Evolutionary conservation across 2,797 vertebrate species (phyloP), one percentile per base, ranked within the genome.

Genomic region (Garrulus glandarius): DNA sequence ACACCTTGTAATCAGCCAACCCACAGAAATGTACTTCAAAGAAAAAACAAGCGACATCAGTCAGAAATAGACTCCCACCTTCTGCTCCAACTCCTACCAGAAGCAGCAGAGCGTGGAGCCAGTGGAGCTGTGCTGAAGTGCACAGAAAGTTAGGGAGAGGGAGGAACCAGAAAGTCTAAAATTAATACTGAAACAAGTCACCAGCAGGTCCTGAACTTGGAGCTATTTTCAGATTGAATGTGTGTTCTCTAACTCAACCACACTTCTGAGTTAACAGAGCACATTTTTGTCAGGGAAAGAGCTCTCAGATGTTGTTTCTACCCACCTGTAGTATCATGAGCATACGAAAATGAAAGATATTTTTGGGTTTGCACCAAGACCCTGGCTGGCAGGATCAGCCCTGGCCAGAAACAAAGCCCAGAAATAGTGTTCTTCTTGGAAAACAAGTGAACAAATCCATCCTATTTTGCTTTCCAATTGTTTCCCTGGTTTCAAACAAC

Each of bases 61-160:
- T 92, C 93, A 44, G 95, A 96, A 96, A 96, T 96, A 95, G 89
- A 92, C 94, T 96, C 95, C 95, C 96, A 93, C 94, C 89, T 96
- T 94, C 79, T 94, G 89, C 84, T 94, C 88, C 34, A 37, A 83
- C 95, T 92, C 93, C 96, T 67, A 82, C 94, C 37, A 77, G 95
- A 92, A 84, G 70, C 65, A 78, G 55, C 84, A 80, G 77, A 87
- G 63, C 11, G 7, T 36, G 6, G 41, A 87, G 82, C 52, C 87
- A 39, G 65, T 78, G 85, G 37, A 89, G 90, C 65, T 85, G 34
- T 55, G 84, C 69, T 96, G 82, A 90, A 95, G 93, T 47, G 37
- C 65, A 60, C 74, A 41, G 81, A 91, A 61, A 92, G 80, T 85
- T 76, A 17, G 24, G 37, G 77, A 88, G 87, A 70, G 68, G 93